A percentile compares a stretch with the other conserved stretches of the same genome.
phyloP scores from a whole-genome alignment of 2,113 vertebrate genomes.

The Scalopus aquaticus region DNA sequence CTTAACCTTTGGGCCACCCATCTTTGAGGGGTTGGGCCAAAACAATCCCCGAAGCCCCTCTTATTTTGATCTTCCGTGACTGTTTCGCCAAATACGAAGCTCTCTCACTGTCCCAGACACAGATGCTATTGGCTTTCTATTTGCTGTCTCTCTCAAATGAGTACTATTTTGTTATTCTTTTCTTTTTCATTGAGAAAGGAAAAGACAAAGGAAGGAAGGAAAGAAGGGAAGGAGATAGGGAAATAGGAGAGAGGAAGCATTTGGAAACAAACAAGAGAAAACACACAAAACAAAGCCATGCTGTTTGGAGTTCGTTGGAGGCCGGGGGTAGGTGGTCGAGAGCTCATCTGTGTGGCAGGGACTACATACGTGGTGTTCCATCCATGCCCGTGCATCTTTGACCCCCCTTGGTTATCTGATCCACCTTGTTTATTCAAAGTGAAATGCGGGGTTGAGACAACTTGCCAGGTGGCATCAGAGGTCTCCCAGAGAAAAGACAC shows the following conservation, averaged over 20 bases:
- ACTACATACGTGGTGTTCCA: background rate
- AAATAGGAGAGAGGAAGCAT: background rate
- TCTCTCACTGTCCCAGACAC: background rate
- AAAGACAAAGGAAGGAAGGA: background rate
- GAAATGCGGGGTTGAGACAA: background rate
- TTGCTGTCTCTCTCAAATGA: background rate
- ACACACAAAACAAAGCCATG: background rate
- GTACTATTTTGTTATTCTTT: background rate
- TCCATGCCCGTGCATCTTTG: background rate
- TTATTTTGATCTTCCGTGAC: background rate
- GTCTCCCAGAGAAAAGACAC: background rate
- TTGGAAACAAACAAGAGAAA: background rate
- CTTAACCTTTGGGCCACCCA: background rate
- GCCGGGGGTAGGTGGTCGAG: too few species aligned
- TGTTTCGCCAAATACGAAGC: background rate
- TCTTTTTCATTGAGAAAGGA: background rate
- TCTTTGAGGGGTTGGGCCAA: background rate
- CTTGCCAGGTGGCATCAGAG: background rate
- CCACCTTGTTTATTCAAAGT: background rate
- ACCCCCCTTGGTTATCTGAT: background rate
- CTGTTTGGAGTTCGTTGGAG: background rate
- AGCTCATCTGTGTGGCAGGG: background rate
- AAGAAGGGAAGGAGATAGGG: background rate
- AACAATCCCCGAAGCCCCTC: background rate
- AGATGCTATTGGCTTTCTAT: background rate